Evolutionary conservation across 2,888 invertebrate genomes (phyloP).

Genomic region (Aleiodes alternator): DNA sequence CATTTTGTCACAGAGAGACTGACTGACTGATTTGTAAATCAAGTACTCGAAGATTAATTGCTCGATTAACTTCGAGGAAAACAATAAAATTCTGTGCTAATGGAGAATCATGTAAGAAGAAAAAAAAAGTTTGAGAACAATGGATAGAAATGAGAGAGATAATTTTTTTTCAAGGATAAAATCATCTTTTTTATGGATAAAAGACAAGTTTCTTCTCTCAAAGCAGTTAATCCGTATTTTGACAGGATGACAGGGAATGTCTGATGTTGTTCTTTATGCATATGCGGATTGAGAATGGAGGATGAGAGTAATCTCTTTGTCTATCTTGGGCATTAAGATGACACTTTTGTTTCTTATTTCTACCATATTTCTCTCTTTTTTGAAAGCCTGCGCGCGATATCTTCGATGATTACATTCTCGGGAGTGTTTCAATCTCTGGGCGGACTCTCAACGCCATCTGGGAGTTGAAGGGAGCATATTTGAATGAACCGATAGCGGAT

Average conservation of each 20-base stretch:
- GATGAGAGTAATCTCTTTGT: slow-evolving; percentile 33
- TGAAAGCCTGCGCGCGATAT: background rate
- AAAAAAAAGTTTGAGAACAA: background rate
- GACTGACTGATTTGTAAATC: slow-evolving; percentile 35
- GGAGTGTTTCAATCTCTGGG: background rate
- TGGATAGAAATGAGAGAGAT: background rate
- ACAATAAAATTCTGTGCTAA: background rate
- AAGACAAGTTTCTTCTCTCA: slow-evolving; percentile 54
- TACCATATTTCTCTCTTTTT: slow-evolving; percentile 11
- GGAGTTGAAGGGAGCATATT: background rate
- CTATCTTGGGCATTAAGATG: slow-evolving; percentile 40
- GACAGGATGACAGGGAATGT: slow-evolving; percentile 58
- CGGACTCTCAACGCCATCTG: slow-evolving; percentile 14
- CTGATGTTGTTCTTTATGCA: slow-evolving; percentile 34
- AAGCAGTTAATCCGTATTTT: slow-evolving; percentile 71
- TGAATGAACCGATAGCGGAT: background rate
- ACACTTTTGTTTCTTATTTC: slow-evolving; percentile 4
- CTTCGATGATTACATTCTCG: background rate
- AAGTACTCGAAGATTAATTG: slow-evolving; percentile 31
- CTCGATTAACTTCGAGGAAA: slow-evolving; percentile 17
- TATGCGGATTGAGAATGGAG: slow-evolving; percentile 34
- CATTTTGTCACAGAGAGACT: slow-evolving; percentile 15
- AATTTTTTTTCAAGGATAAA: slow-evolving; percentile 26
- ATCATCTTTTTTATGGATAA: slow-evolving; percentile 3
- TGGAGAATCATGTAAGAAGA: background rate